Conservation (phyloP, 2,888 invertebrate genomes). For the Erannis defoliaria region DNA sequence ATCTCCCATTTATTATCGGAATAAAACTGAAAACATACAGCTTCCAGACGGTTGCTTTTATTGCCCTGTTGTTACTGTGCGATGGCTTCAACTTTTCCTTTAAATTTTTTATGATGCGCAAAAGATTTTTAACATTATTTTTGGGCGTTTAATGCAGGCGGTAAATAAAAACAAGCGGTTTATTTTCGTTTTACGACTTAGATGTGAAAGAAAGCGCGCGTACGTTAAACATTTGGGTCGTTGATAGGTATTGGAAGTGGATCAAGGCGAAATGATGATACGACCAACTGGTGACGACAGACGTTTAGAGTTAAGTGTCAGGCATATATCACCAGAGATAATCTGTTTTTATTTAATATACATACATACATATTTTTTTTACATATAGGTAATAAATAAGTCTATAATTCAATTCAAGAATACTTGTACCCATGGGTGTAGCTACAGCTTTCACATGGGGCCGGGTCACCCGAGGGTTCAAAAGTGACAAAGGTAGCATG, state of each 20-base stretch:
- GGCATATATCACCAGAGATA: background rate
- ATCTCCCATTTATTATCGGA: conserved; percentile 17
- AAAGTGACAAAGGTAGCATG: too few relatives aligned
- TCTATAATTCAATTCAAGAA: too few relatives aligned
- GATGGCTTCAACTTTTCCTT: conserved; percentile 19
- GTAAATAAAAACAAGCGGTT: conserved; percentile 39
- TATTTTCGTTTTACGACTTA: conserved; percentile 44
- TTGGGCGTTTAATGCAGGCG: conserved; percentile 24
- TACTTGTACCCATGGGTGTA: too few relatives aligned
- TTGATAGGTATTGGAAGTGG: conserved; percentile 27
- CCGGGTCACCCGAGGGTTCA: too few relatives aligned
- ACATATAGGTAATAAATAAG: too few relatives aligned
- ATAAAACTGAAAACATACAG: conserved; percentile 19
- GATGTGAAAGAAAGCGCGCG: conserved; percentile 32
- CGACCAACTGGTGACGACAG: background rate
- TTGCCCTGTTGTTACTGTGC: conserved; percentile 22
- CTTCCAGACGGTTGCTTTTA: conserved; percentile 25
- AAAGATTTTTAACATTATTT: conserved; percentile 20
- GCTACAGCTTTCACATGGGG: too few relatives aligned
- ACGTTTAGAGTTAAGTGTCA: background rate
- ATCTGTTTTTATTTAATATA: background rate
- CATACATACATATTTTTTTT: too few relatives aligned
- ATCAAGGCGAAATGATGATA: conserved; percentile 32
- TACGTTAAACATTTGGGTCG: conserved; percentile 38
- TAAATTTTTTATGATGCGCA: conserved; percentile 20